Evolutionary conservation across 2,888 invertebrate genomes (phyloP), one percentile per base, ranked within the genome.

Genomic region (Clanis bilineata): DNA sequence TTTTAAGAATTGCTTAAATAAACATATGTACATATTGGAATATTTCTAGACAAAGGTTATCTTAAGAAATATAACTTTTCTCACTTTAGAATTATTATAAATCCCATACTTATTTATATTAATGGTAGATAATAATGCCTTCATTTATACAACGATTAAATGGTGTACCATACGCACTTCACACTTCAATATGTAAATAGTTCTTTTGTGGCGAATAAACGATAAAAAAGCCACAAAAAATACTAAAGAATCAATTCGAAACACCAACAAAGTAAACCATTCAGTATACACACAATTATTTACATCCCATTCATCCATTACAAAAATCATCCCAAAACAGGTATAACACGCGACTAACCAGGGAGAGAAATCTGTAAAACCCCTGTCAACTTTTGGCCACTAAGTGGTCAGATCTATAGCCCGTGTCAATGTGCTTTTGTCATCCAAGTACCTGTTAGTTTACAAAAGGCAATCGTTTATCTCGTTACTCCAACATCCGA

Each of bases 291-390:
- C 77, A 73, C 74, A 69, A 79, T 82, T 79, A 82, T 81, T 77
- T 73, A 80, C 73, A 77, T 76, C 75, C 74, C 74, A 73, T 64
- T 68, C 66, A 69, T 59, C 63, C 64, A 74, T 76, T 76, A 68
- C 67, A 15, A 67, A 68, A 76, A 80, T 82, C 76, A 78, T 77
- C 71, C 66, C 68, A 71, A 78, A 84, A 84, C 82, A 80, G 85
- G 85, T 85, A 57, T 64, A 69, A 73, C 89, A 87, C 88, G 86
- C 78, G 89, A 80, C 85, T 70, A 76, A 79, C 64, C 81, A 83
- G 85, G 84, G 89, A 90, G 90, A 91, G 74, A 73, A 88, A 88
- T 88, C 88, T 85, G 70, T 74, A 74, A 71, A 78, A 78, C 82
- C 77, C 80, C 69, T 79, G 81, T 81, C 83, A 82, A 75, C 72